Conservation (phyloP, 2,113 vertebrate species). For the Leptodactylus fuscus region DNA sequence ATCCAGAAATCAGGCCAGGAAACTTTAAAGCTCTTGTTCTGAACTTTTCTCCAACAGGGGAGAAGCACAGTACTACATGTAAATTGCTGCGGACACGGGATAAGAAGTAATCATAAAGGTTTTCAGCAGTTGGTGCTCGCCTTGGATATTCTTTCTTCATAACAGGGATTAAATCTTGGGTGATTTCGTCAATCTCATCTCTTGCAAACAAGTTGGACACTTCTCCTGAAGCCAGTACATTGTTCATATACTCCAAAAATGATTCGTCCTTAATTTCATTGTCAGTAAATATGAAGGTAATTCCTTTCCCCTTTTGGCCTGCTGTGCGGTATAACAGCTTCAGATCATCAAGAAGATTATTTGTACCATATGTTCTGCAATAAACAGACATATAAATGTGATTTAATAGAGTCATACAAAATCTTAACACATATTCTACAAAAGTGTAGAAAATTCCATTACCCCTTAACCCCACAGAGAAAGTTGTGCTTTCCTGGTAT, state of each 20-base stretch:
- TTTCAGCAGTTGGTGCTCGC: constrained; percentile 74
- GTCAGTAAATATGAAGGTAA: constrained; percentile 84
- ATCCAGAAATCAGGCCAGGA: constrained; percentile 84
- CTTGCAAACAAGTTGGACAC: constrained; percentile 83
- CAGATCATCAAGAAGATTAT: constrained; percentile 84
- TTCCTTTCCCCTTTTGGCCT: constrained; percentile 78
- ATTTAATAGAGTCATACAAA: background rate
- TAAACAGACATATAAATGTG: constrained; percentile 50
- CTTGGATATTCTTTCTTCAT: constrained; percentile 82
- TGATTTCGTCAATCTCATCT: constrained; percentile 83
- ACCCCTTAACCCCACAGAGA: background rate
- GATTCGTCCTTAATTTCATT: constrained; percentile 85
- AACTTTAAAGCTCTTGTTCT: constrained; percentile 79
- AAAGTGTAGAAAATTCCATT: background rate
- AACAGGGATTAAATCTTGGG: constrained; percentile 76
- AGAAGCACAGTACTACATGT: constrained; percentile 85
- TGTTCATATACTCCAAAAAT: constrained; percentile 88
- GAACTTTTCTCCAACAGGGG: constrained; percentile 85
- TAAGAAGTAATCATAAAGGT: constrained; percentile 85
- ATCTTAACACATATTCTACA: background rate
- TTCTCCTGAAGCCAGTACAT: constrained; percentile 82
- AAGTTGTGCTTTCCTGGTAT: background rate
- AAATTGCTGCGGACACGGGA: constrained; percentile 79
- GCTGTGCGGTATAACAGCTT: constrained; percentile 81
- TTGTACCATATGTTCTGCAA: constrained; percentile 78